These are phyloP conservation scores for Sericinus montela DNA, from an alignment of 2,888 invertebrate species.

Conservation along the genomic window DNA sequence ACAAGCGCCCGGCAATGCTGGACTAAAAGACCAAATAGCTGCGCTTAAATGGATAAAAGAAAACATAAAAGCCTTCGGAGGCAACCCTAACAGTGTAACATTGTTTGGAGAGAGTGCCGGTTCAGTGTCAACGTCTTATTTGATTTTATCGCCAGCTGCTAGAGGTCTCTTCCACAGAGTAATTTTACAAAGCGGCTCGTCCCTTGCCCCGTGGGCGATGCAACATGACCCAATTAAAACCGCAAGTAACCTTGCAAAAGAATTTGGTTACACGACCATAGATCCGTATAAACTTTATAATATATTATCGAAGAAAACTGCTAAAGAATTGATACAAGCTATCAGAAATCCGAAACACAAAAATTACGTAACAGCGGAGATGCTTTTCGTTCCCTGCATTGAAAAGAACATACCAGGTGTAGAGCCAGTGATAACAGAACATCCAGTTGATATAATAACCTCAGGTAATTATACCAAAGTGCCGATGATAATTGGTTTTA, in stretches of 20 bases:
- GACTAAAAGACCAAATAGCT: constrained; percentile 64
- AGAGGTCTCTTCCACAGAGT: constrained; percentile 59
- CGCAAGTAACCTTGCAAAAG: constrained; percentile 47
- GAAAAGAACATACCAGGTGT: constrained; percentile 42
- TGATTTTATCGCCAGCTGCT: constrained; percentile 59
- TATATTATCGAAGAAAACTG: constrained; percentile 40
- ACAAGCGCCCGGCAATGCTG: constrained; percentile 64
- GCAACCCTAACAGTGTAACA: constrained; percentile 59
- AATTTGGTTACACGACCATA: constrained; percentile 43
- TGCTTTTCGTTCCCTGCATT: constrained; percentile 63
- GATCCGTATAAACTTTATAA: constrained; percentile 49
- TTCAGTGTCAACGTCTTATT: constrained; percentile 56
- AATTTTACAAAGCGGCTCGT: constrained; percentile 65
- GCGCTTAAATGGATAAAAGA: constrained; percentile 57
- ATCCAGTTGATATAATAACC: constrained; percentile 50
- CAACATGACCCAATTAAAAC: constrained; percentile 56
- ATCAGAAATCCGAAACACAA: too few relatives aligned
- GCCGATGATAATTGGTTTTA: constrained; percentile 60
- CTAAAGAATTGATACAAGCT: too few relatives aligned
- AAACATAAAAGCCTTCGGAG: constrained; percentile 59
- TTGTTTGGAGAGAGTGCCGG: constrained; percentile 71
- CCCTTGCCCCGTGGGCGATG: constrained; percentile 59
- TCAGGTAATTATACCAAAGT: constrained; percentile 49
- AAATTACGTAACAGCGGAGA: constrained; percentile 57
- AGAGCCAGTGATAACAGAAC: constrained; percentile 48